Evolutionary conservation across 2,888 invertebrate genomes (phyloP).

Genomic region (Ophion slaviceki): DNA sequence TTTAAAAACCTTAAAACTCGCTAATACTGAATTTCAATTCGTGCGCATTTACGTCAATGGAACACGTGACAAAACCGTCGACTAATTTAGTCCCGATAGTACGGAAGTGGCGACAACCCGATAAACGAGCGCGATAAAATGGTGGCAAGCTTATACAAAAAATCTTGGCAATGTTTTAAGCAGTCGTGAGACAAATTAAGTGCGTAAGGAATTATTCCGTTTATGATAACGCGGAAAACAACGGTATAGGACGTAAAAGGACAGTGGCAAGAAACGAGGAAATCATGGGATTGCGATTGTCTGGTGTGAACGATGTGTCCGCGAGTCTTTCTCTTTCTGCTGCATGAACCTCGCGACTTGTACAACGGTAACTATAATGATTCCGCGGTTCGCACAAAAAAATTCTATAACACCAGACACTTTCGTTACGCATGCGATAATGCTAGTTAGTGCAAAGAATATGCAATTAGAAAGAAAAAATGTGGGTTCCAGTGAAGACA

Average conservation of each 20-base stretch:
- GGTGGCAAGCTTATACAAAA: neutral
- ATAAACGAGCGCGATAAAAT: slow-evolving; percentile 25
- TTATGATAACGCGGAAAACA: neutral
- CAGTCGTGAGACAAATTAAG: neutral
- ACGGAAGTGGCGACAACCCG: neutral
- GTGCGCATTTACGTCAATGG: too few species aligned
- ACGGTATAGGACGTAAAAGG: slow-evolving; percentile 24
- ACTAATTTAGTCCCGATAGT: slow-evolving; percentile 28
- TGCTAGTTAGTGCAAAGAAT: neutral
- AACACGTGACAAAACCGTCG: slow-evolving; percentile 13
- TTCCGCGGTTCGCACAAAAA: neutral
- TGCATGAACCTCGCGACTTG: neutral
- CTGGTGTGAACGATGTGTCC: slow-evolving; percentile 16
- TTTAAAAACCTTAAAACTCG: too few species aligned
- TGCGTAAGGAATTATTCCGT: neutral
- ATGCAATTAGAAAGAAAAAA: neutral
- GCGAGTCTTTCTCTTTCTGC: slow-evolving; percentile 9
- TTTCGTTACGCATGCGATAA: neutral
- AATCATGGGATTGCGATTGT: slow-evolving; percentile 5
- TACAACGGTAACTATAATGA: slow-evolving; percentile 18
- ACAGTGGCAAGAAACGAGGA: slow-evolving; percentile 31
- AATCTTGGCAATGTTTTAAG: neutral
- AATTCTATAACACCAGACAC: neutral
- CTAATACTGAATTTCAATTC: too few species aligned
- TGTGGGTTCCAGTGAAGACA: neutral